Evolutionary conservation across 2,888 invertebrate genomes (phyloP).

Genomic region (Scaptomyza cyrtandrae): DNA sequence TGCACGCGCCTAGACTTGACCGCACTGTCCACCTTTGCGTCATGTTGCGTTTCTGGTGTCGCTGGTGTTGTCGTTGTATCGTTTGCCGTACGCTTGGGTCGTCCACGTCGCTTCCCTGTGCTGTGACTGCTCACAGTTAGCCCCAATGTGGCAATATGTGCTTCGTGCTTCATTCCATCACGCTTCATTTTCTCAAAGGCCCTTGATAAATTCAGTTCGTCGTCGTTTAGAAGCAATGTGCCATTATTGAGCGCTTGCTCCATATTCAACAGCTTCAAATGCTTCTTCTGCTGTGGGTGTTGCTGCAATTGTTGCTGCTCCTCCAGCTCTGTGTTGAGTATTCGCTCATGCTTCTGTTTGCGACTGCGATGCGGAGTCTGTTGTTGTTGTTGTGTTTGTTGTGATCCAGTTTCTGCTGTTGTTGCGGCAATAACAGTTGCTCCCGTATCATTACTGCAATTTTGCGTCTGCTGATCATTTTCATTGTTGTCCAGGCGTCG

Average conservation of each 20-base stretch:
- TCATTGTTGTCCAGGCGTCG: conserved; percentile 76
- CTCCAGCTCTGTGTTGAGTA: conserved; percentile 76
- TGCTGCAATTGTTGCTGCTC: conserved; percentile 49
- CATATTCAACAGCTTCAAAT: conserved; percentile 6
- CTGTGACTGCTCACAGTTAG: conserved; percentile 11
- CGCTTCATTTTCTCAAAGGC: conserved; percentile 2
- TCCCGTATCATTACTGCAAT: conserved; percentile 54
- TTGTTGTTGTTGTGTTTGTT: conserved; percentile 18
- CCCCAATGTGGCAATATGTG: conserved; percentile 2
- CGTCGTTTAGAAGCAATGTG: conserved; percentile 23
- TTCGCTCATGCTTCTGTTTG: conserved; percentile 80
- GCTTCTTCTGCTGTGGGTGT: conserved; percentile 38
- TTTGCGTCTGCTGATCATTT: conserved; percentile 62
- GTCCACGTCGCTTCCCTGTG: conserved; percentile 83
- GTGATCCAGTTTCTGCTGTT: conserved; percentile 12
- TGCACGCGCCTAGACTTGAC: conserved; percentile 82
- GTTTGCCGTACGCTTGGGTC: conserved; percentile 84
- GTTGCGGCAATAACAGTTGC: conserved; percentile 18
- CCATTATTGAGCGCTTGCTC: conserved; percentile 48
- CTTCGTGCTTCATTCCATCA: background rate
- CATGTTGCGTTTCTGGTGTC: conserved; percentile 10
- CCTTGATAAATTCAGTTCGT: conserved; percentile 13
- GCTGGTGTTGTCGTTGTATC: conserved; percentile 20
- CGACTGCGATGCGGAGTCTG: conserved; percentile 69
- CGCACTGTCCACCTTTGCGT: conserved; percentile 40